phyloP scores from a whole-genome alignment of 2,113 vertebrate species.

The Spilogale gracilis region DNA sequence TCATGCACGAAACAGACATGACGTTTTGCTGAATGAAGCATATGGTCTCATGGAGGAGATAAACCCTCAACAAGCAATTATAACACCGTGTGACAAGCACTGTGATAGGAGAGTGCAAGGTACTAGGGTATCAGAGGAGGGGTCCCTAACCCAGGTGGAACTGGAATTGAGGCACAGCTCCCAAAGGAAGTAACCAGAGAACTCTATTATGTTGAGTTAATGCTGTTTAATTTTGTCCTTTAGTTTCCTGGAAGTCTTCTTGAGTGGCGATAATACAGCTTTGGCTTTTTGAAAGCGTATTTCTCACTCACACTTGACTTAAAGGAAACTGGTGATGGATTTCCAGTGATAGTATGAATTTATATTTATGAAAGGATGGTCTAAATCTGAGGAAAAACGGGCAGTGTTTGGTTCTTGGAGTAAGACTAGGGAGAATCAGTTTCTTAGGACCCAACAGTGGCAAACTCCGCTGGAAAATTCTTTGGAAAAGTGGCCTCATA shows the following conservation, averaged over 20 bases:
- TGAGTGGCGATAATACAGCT: background rate
- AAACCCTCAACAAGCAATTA: background rate
- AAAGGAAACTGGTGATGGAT: background rate
- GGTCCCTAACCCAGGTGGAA: background rate
- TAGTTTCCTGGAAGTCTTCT: background rate
- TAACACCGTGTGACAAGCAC: background rate
- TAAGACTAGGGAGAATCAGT: background rate
- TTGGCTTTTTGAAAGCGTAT: background rate
- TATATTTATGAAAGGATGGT: background rate
- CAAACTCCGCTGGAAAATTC: background rate
- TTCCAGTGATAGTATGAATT: background rate
- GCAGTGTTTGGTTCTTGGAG: background rate
- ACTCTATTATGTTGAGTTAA: background rate
- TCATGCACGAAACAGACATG: background rate
- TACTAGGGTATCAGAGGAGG: background rate
- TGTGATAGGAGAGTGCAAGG: no score
- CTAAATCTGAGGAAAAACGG: background rate
- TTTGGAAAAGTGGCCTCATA: background rate
- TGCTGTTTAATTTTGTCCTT: background rate
- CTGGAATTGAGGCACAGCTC: background rate
- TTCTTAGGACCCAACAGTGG: slow-evolving; percentile 8
- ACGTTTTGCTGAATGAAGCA: background rate
- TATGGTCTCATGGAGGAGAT: background rate
- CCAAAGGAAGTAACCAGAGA: background rate
- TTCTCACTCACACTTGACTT: background rate